Base-by-base conservation (phyloP, 37 sponge, comb jelly and placozoan species). In the Lycopodina hypogea region DNA sequence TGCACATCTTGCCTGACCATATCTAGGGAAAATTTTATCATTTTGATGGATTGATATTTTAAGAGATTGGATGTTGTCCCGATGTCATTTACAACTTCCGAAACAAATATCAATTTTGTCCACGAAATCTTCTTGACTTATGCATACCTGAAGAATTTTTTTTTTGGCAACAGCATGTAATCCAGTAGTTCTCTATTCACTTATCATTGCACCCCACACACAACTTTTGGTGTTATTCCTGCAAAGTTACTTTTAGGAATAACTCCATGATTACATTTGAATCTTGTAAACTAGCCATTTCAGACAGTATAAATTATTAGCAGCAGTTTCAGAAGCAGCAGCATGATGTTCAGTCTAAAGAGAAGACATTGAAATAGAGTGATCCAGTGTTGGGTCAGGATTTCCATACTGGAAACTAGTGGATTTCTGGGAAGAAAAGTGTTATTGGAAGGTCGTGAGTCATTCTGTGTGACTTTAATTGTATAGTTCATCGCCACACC, bases 141-240 rank as follows among this genome's bases (percentile, higher is more conserved):
- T 34, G 73, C 17, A 39, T 81, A 23, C 81, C 81, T 35, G 62
- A 81, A 38, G 30, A 59, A n/a, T 14, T 42, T 70, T 72, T 14
- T 42, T 70, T 24, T 72, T 81, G 30, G 63, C 1, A 63, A 71
- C 63, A 71, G 71, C 41, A 51, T 63, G 6, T 29, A 36, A 62
- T 71, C 71, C 33, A 81, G 72, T 17, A 72, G 73, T 6, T 75
- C 56, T 24, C 62, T 75, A 9, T 58, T 75, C 22, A 57, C 39
- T 7, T 75, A 75, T 33, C 60, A 60, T 1, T 22, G 19, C 58
- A 60, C 76, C 22, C 60, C 60, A 24, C 76, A 75, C n/a, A 34
- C 76, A 26, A 75, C 76, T 3, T 56, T 60, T 4, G 76, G 76
- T 41, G 36, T 75, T 2, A 18, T 29, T 9, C 76, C 76, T 37